Base-by-base conservation (phyloP, 2,888 invertebrate genomes). In the Oligia strigilis region DNA sequence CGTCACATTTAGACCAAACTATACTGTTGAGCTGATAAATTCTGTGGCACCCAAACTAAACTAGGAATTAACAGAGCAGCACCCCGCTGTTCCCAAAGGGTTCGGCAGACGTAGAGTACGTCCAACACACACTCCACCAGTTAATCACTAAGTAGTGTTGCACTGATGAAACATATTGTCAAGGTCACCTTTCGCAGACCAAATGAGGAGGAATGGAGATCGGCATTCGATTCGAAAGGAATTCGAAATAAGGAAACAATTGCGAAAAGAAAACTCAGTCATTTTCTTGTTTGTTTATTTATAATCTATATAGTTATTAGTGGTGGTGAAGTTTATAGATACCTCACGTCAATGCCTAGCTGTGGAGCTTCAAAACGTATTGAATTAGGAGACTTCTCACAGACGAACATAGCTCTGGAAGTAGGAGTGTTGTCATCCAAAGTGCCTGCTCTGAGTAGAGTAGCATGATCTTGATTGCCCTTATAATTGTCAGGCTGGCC, bases 381-480 rank as follows among this genome's bases (percentile, higher is more conserved):
- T 23, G 43, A 29, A 17, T 83, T 36, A n/a, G 81, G 81, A 52
- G 78, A 70, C 40, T 83, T 81, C 43, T 81, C 81, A 36, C 81
- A 81, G 49, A 81, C 83, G n/a, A 81, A 81, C 78, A 36, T 78
- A 36, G n/a, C 14, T 52, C 19, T 81, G 13, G 1, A 8, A 4
- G 0, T 23, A 4, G 46, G 19, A 9, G 0, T 8, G 17, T 0
- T 0, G 36, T 65, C 77, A n/a, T 70, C 58, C 23, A 81, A 17
- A 2, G 9, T n/a, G 29, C 83, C 81, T 1, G 4, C 11, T 43
- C 23, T 49, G 62, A 65, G 6, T 1, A 81, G 2, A 40, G 29
- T 52, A 11, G 19, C 81, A 65, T 6, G 52, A 13, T 49, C 19
- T 36, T 83, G 55, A 2, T 4, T 1, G 23, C 40, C 46, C 0